Conservation (phyloP, 2,888 invertebrate species). For the Acleris literana region DNA sequence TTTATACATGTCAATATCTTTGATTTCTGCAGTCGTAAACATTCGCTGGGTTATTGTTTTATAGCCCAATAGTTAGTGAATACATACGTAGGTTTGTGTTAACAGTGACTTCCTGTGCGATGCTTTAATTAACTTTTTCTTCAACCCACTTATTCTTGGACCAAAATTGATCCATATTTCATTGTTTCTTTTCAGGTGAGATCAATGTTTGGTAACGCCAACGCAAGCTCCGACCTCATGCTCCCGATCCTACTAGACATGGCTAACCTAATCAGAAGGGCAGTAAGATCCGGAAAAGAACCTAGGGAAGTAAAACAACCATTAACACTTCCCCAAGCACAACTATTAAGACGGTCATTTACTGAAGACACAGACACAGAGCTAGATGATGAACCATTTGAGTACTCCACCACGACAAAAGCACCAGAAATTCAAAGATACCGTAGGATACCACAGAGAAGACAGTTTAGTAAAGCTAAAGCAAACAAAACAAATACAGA, state of each 20-base stretch:
- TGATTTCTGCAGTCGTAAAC: too few relatives aligned
- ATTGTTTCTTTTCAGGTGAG: conserved; percentile 76
- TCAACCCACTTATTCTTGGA: too few relatives aligned
- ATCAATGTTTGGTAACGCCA: conserved; percentile 83
- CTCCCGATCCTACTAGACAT: conserved; percentile 86
- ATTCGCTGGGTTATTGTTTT: too few relatives aligned
- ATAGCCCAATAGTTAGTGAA: too few relatives aligned
- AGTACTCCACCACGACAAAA: conserved; percentile 44
- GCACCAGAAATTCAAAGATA: conserved; percentile 46
- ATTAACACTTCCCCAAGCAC: conserved; percentile 54
- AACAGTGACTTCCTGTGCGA: too few relatives aligned
- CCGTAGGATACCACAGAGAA: conserved; percentile 54
- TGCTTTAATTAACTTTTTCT: too few relatives aligned
- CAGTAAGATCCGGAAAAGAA: conserved; percentile 71
- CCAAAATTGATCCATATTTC: background rate
- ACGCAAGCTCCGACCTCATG: conserved; percentile 82
- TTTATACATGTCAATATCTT: too few relatives aligned
- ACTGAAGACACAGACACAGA: conserved; percentile 57
- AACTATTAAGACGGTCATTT: conserved; percentile 68
- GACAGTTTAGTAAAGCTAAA: conserved; percentile 44
- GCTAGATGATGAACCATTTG: conserved; percentile 62
- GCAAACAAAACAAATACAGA: conserved; percentile 46
- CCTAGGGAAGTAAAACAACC: conserved; percentile 60
- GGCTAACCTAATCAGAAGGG: conserved; percentile 84
- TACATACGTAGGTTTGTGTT: too few relatives aligned